Percentiles rank a stretch among this genome's conserved stretches.
These are phyloP conservation scores for Cryptotis parvus DNA, from an alignment of 2,113 vertebrate genomes.

Conservation along the genomic window DNA sequence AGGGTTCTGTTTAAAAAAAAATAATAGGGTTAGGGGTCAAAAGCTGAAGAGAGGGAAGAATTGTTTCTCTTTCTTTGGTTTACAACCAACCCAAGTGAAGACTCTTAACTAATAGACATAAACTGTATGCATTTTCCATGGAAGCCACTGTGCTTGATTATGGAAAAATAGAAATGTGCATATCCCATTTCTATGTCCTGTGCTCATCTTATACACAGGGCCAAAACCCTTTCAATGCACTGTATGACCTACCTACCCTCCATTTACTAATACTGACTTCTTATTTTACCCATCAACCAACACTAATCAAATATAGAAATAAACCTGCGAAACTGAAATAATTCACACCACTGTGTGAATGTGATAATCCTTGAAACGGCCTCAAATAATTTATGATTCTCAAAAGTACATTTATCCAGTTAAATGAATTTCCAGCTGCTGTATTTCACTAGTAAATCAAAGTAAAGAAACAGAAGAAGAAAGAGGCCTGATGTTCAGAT, in stretches of 20 bases:
- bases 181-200: background rate
- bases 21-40: background rate
- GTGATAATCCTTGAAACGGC: background rate
- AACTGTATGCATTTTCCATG: background rate
- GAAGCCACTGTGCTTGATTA: fast-evolving
- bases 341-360: background rate
- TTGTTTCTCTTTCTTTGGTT: background rate
- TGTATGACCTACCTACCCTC: background rate
- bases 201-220: background rate
- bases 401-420: background rate
- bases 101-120: background rate
- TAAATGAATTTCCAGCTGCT: background rate
- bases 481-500: background rate
- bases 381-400: background rate
- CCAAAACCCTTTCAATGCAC: background rate
- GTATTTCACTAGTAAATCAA: background rate
- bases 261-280: background rate
- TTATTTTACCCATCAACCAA: slow-evolving; percentile 14
- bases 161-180: background rate
- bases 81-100: background rate
- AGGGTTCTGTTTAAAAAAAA: background rate
- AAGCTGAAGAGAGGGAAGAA: background rate
- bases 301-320: background rate
- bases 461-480: background rate
- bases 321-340: background rate